Evolutionary conservation across 2,113 vertebrate species (phyloP), one percentile per base, ranked within the genome.

Genomic region (Ovis canadensis): DNA sequence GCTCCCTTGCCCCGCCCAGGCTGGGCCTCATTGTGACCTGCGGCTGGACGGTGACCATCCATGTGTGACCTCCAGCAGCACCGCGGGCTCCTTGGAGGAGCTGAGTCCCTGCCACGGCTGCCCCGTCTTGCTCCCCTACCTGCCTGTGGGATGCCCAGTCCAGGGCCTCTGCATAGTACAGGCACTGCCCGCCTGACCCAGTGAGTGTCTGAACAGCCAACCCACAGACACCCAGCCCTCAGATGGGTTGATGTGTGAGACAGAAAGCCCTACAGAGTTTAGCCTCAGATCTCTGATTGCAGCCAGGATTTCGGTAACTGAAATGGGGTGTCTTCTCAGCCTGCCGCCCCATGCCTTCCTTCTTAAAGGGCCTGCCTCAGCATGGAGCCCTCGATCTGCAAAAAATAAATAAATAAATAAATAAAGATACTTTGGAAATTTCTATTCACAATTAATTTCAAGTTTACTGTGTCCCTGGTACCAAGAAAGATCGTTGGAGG

Each of bases 321-420:
- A 88, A 52, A 6, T 31, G 23, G 29, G 33, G 19, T 12, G 40
- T 8, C 11, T 2, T 2, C 0, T 3, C 23, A 17, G 50, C 36
- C 43, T 23, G 7, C 17, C 0, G 0, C 2, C 71, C 74, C 0
- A 1, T 0, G 0, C 2, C 16, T 33, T 62, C 67, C 54, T 55
- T 45, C 55, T 33, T 40, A 17, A 48, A 74, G 9, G 25, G 9
- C 3, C 57, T 15, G 19, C 5, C 1, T 15, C 11, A 10, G 15
- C 9, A 13, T 6, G 48, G 31, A 78, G 21, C 10, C 27, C 27
- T n/a, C 2, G 3, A 6, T 7, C 21, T 12, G 10, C 10, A 48
- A 43, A 3, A 13, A 16, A 3, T 43, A 43, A 43, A 43, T 43
- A 43, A 43, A 43, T 43, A 43, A 5, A 43, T 43, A 27, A 11